These are phyloP conservation scores for Iguana delicatissima DNA, from an alignment of 2,797 vertebrate genomes.

Conservation along the genomic window DNA sequence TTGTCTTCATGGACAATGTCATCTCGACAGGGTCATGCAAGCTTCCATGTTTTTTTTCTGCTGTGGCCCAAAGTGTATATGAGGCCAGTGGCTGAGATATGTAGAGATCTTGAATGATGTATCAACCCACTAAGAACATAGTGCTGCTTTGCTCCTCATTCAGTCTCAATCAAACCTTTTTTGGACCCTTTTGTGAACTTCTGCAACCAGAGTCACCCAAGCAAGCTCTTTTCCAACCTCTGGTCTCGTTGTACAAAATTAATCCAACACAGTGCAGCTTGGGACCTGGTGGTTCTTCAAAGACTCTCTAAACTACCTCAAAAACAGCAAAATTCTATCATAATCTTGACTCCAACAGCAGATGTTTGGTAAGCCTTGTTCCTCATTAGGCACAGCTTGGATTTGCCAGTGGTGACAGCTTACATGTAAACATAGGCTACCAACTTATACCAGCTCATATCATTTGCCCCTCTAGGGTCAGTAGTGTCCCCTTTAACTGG, in stretches of 20 bases:
- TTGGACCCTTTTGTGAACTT: too few species aligned
- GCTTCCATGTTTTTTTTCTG: too few species aligned
- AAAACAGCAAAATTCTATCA: background rate
- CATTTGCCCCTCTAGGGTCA: background rate
- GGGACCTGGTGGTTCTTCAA: background rate
- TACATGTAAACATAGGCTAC: background rate
- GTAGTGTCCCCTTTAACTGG: background rate
- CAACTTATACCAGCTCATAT: background rate
- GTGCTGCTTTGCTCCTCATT: background rate
- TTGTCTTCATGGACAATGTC: too few species aligned
- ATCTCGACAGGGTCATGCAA: too few species aligned
- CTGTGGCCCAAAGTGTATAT: too few species aligned
- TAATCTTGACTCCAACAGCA: too few species aligned
- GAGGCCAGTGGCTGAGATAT: background rate
- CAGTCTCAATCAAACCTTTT: background rate
- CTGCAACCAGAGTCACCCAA: too few species aligned
- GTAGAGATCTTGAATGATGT: background rate
- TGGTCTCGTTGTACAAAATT: too few species aligned
- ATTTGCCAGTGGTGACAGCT: background rate
- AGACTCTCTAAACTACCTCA: background rate
- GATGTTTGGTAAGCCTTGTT: too few species aligned
- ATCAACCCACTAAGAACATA: background rate
- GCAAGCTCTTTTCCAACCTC: too few species aligned
- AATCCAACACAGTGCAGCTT: too few species aligned
- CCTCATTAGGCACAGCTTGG: too few species aligned